Evolutionary conservation across 1,140 invertebrate genomes (phyloP).

Genomic region (Caenorhabditis inopinata): DNA sequence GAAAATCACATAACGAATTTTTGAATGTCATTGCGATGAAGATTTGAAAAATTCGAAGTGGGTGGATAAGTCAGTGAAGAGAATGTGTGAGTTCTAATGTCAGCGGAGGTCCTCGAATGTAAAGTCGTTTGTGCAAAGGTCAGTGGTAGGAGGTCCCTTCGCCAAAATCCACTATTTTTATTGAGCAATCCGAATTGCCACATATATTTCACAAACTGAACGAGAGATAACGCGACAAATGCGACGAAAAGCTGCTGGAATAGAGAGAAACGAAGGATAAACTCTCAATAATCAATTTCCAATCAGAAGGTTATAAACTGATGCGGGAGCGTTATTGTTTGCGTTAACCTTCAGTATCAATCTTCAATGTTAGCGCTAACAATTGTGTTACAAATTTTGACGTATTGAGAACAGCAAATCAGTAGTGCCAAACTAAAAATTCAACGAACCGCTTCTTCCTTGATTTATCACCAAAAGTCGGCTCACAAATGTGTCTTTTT

Average conservation of each 20-base stretch:
- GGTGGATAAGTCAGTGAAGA: slow-evolving; percentile 15
- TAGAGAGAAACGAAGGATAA: not conserved
- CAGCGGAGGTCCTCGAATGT: slow-evolving; percentile 3
- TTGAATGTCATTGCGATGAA: not conserved
- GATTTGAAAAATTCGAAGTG: slow-evolving; percentile 16
- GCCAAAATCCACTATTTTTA: slow-evolving; percentile 1
- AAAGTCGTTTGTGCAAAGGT: slow-evolving; percentile 33
- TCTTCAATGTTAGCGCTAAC: slow-evolving; percentile 8
- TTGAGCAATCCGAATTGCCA: slow-evolving; percentile 19
- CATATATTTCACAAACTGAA: not conserved
- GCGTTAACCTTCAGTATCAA: not conserved
- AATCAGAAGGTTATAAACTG: not conserved
- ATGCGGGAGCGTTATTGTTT: not conserved
- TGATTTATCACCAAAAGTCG: slow-evolving; percentile 27
- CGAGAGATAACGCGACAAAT: not conserved
- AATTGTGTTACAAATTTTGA: slow-evolving; percentile 27
- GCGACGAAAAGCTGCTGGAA: not conserved
- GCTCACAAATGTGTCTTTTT: not conserved
- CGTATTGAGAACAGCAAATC: not conserved
- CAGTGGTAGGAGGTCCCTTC: not conserved
- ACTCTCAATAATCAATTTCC: slow-evolving; percentile 20
- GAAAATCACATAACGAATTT: slow-evolving; percentile 13
- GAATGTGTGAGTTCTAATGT: slow-evolving; percentile 32
- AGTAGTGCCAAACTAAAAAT: not conserved
- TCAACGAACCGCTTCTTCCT: slow-evolving; percentile 18